These are phyloP conservation scores for Acipenser ruthenus DNA, from an alignment of 2,797 vertebrate genomes.

Conservation along the genomic window DNA sequence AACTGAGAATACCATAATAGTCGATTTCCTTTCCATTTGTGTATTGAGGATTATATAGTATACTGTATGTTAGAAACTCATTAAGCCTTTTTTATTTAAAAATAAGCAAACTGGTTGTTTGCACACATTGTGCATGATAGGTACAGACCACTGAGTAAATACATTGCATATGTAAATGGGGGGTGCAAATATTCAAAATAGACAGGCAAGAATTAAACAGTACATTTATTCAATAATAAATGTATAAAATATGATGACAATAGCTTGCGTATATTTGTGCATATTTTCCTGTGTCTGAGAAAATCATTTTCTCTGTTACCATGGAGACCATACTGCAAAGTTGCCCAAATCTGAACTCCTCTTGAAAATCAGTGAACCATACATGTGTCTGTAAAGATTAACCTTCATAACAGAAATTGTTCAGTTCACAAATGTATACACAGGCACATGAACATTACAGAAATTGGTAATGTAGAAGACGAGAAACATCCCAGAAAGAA, in stretches of 20 bases:
- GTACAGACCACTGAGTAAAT: conserved; percentile 6
- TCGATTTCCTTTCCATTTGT: too few species aligned
- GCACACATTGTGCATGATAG: background rate
- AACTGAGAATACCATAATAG: too few species aligned
- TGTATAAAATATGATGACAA: conserved; percentile 53
- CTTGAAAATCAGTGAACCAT: conserved; percentile 57
- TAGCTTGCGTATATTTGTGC: conserved; percentile 57
- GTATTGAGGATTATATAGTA: too few species aligned
- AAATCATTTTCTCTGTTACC: conserved; percentile 54
- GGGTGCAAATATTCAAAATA: conserved; percentile 12
- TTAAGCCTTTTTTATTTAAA: background rate
- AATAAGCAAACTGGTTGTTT: background rate
- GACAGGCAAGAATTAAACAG: conserved; percentile 18
- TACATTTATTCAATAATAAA: conserved; percentile 45
- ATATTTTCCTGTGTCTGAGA: conserved; percentile 43
- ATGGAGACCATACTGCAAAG: conserved; percentile 59
- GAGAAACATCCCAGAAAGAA: too few species aligned
- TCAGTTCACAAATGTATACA: conserved; percentile 39
- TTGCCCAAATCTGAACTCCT: conserved; percentile 53
- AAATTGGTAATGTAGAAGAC: too few species aligned
- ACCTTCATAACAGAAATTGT: conserved; percentile 49
- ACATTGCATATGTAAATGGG: conserved; percentile 1
- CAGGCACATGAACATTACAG: conserved; percentile 23
- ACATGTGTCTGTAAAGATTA: conserved; percentile 55
- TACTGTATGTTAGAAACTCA: background rate